These are phyloP conservation scores for Peromyscus nudipes DNA, from an alignment of 2,797 vertebrate genomes.

Conservation along the genomic window DNA sequence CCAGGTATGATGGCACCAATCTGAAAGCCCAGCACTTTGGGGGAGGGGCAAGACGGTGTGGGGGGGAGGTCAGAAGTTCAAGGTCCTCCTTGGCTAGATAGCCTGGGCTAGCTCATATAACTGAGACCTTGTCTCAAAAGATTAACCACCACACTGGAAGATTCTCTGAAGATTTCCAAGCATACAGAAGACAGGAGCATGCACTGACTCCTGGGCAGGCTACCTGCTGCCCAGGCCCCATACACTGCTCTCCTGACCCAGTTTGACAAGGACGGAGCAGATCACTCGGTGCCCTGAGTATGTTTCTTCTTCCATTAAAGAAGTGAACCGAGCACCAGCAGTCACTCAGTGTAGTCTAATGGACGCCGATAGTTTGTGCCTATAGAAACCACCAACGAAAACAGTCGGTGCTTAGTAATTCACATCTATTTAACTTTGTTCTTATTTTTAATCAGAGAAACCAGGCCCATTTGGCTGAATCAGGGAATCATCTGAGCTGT, in stretches of 20 bases:
- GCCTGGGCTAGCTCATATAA: neutral
- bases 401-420: neutral
- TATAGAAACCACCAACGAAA: constrained; percentile 81
- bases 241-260: constrained; percentile 61
- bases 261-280: constrained; percentile 80
- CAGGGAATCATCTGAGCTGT: constrained; percentile 67
- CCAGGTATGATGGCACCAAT: neutral
- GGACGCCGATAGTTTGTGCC: constrained; percentile 74
- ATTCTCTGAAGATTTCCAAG: constrained; percentile 56
- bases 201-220: neutral
- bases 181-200: constrained; percentile 65
- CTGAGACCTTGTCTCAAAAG: neutral
- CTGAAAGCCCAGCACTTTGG: neutral
- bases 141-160: neutral
- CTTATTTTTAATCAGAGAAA: constrained; percentile 59
- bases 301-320: constrained; percentile 85
- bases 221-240: neutral
- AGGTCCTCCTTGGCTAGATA: neutral
- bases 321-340: constrained; percentile 80
- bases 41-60: neutral
- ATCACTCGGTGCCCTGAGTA: constrained; percentile 84
- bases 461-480: neutral
- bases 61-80: neutral
- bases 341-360: constrained; percentile 74
- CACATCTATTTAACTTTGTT: constrained; percentile 52